Conservation (phyloP, 2,113 vertebrate genomes). For the Oxygymnocypris stewartii region DNA sequence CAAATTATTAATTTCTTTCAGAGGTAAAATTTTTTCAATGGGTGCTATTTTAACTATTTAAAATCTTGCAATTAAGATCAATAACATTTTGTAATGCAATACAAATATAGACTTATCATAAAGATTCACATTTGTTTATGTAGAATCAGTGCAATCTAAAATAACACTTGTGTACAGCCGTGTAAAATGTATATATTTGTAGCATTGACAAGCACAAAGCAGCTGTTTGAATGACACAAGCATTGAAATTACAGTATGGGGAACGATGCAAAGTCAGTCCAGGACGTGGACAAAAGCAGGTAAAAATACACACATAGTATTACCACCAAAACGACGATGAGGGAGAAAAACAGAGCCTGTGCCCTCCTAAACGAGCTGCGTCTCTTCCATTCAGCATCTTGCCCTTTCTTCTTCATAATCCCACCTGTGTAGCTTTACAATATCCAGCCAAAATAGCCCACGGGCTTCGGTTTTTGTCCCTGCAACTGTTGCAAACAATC, state of each 20-base stretch:
- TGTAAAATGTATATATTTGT: neutral
- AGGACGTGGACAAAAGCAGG: conserved; percentile 67
- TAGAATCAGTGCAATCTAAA: neutral
- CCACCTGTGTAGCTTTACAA: conserved; percentile 54
- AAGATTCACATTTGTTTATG: neutral
- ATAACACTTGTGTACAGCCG: neutral
- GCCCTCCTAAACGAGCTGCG: conserved; percentile 54
- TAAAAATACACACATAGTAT: conserved; percentile 71
- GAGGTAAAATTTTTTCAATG: too few relatives aligned
- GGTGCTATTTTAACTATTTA: neutral
- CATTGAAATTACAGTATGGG: neutral
- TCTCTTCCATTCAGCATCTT: conserved; percentile 54
- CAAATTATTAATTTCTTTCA: too few relatives aligned
- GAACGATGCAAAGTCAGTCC: conserved; percentile 48
- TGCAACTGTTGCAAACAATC: conserved; percentile 51
- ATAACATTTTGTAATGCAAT: neutral
- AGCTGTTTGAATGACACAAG: neutral
- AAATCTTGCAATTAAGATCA: neutral
- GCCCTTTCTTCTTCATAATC: conserved; percentile 64
- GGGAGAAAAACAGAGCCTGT: conserved; percentile 60
- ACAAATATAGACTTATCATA: too few relatives aligned
- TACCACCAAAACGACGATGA: conserved; percentile 64
- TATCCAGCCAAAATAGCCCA: conserved; percentile 37
- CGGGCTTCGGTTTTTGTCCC: conserved; percentile 48
- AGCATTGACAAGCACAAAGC: neutral